Conservation (phyloP, 2,113 vertebrate genomes). For the Ovis aries region DNA sequence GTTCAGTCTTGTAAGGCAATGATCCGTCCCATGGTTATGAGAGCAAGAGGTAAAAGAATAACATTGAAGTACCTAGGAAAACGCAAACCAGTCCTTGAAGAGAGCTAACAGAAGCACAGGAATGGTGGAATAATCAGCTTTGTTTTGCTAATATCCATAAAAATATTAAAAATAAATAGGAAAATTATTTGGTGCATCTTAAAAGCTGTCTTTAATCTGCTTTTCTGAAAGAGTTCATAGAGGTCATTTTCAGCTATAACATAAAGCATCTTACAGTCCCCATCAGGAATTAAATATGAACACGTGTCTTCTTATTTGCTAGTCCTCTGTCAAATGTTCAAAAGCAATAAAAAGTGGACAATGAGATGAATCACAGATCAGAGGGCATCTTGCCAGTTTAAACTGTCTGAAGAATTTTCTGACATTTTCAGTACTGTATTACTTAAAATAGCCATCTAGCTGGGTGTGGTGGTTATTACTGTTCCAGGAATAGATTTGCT, state of each 20-base stretch:
- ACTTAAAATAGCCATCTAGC: conserved; percentile 19
- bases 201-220: neutral
- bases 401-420: neutral
- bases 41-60: neutral
- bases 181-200: neutral
- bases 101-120: neutral
- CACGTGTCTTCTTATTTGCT: neutral
- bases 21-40: neutral
- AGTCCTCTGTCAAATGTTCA: neutral
- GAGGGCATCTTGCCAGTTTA: neutral
- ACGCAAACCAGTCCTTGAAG: neutral
- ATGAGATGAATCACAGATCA: neutral
- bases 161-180: neutral
- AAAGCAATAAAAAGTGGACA: neutral
- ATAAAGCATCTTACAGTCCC: neutral
- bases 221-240: neutral
- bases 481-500: conserved; percentile 42
- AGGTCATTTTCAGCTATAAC: neutral
- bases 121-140: neutral
- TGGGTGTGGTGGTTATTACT: neutral
- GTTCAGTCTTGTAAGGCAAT: neutral
- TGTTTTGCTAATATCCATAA: neutral
- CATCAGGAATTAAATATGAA: neutral
- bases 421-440: conserved; percentile 9
- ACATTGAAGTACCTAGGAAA: neutral